phyloP scores from a whole-genome alignment of 2,113 vertebrate genomes.

The Callaeas wilsoni region DNA sequence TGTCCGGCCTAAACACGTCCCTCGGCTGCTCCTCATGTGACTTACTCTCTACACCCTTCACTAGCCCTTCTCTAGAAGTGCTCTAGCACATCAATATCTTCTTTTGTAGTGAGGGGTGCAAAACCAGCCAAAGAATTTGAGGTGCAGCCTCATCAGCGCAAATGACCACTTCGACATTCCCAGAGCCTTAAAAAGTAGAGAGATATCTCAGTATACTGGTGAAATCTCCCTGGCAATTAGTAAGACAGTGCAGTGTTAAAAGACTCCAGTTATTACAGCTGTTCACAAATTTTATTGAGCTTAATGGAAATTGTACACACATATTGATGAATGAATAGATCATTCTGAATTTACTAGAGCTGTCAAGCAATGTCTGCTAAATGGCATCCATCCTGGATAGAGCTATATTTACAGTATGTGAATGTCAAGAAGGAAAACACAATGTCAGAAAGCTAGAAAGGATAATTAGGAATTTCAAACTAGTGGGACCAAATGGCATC shows the following conservation, averaged over 20 bases:
- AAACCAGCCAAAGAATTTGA: not conserved
- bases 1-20: not conserved
- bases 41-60: not conserved
- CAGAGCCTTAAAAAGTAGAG: not conserved
- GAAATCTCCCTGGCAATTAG: not conserved
- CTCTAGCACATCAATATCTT: not conserved
- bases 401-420: slow-evolving; percentile 7
- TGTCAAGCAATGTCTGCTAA: slow-evolving; percentile 32
- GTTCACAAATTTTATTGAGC: slow-evolving; percentile 2
- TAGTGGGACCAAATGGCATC: not conserved
- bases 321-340: slow-evolving; percentile 51
- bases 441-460: not conserved
- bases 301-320: slow-evolving; percentile 21
- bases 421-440: slow-evolving; percentile 34
- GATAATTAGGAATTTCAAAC: not conserved
- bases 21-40: not conserved
- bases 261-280: not conserved
- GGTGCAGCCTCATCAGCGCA: not conserved
- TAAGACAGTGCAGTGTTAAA: not conserved
- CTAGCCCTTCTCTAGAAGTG: not conserved
- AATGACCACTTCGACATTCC: not conserved
- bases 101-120: not conserved
- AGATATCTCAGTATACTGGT: not conserved
- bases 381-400: not conserved
- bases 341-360: slow-evolving; percentile 33